phyloP scores from a whole-genome alignment of 2,888 invertebrate genomes.

The Torymus auratus region DNA sequence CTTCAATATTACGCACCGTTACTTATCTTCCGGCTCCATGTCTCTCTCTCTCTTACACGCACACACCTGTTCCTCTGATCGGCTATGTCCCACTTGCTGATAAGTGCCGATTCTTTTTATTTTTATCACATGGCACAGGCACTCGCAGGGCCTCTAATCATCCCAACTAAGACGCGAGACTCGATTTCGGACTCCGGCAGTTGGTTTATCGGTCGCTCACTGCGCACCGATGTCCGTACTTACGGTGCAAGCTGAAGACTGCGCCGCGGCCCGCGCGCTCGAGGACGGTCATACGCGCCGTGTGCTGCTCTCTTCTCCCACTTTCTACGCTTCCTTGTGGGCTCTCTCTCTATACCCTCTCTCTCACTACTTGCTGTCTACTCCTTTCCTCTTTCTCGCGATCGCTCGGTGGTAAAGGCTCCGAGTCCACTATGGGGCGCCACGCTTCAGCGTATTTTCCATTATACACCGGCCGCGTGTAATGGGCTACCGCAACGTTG shows the following conservation, averaged over 20 bases:
- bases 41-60: no score
- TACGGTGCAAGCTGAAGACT: conserved; percentile 39
- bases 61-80: no score
- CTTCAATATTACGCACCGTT: not conserved
- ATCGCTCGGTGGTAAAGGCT: conserved; percentile 34
- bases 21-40: conserved; percentile 27
- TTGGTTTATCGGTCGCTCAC: conserved; percentile 73
- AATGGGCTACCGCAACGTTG: no score
- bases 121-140: no score
- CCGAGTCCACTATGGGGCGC: conserved; percentile 31
- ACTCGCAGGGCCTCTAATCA: no score
- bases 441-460: not conserved
- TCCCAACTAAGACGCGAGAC: no score
- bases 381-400: conserved; percentile 15
- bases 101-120: no score
- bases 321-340: conserved; percentile 20
- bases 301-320: conserved; percentile 61
- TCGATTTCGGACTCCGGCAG: conserved; percentile 46
- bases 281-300: conserved; percentile 65
- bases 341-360: not conserved
- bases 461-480: no score
- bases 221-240: conserved; percentile 57
- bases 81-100: no score
- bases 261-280: conserved; percentile 35
- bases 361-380: not conserved